phyloP scores from a whole-genome alignment of 92 coral and sea anemone species.

The Scolanthus callimorphus region DNA sequence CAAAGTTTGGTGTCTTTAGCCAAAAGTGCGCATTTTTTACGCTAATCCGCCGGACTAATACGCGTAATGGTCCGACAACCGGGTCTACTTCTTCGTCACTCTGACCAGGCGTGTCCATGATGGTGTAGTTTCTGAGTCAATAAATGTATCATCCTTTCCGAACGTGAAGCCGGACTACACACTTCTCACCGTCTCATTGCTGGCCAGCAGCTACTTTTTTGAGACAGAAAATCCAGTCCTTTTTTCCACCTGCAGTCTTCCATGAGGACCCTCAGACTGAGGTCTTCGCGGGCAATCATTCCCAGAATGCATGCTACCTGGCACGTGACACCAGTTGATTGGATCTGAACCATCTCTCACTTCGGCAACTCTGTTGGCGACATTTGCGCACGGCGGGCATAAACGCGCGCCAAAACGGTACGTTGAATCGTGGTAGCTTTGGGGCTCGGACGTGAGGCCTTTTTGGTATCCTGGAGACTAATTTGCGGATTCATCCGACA shows the following conservation, averaged over 20 bases:
- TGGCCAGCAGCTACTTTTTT: conserved; percentile 6
- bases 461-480: too few species aligned
- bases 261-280: background rate
- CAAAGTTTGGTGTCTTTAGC: too few species aligned
- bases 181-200: too few species aligned
- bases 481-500: too few species aligned
- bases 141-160: background rate
- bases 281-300: conserved; percentile 2
- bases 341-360: conserved; percentile 2
- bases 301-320: background rate
- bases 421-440: too few species aligned
- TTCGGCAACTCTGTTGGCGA: conserved; percentile 5
- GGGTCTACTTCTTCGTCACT: conserved; percentile 4
- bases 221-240: background rate
- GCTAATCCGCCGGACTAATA: too few species aligned
- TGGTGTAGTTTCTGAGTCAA: conserved; percentile 12
- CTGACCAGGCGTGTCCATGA: conserved; percentile 14
- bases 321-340: conserved; percentile 1
- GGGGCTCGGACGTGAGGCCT: too few species aligned
- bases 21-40: too few species aligned
- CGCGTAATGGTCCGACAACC: background rate
- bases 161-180: conserved; percentile 8
- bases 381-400: too few species aligned
- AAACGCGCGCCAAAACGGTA: too few species aligned
- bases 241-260: conserved; percentile 2